Evolutionary conservation across 2,888 invertebrate genomes (phyloP).

Genomic region (Rapana venosa): DNA sequence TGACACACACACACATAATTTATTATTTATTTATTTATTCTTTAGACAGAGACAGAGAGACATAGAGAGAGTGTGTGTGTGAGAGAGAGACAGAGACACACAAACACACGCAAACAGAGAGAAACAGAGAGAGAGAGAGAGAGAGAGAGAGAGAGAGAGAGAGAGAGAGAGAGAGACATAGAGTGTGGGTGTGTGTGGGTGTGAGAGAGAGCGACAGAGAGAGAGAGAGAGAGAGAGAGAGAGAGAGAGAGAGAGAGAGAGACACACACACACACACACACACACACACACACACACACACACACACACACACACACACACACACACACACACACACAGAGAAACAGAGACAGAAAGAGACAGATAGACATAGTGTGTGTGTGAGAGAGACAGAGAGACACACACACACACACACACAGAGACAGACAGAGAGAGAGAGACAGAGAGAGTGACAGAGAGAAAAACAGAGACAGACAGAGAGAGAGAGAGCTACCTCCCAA

Average conservation of each 20-base stretch:
- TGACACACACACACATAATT: neutral
- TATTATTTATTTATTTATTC: too few species aligned
- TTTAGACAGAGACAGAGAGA: neutral
- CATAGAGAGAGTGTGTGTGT: neutral
- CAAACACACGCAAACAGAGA: neutral
- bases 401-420: neutral
- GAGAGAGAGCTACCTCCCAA: neutral
- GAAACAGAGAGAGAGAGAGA: neutral
- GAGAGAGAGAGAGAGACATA: neutral
- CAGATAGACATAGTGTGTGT: neutral
- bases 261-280: neutral
- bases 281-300: neutral
- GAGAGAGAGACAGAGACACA: neutral
- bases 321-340: neutral
- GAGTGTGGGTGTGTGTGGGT: neutral
- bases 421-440: neutral
- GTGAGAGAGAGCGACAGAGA: slow-evolving; percentile 42
- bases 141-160: neutral
- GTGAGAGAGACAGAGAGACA: neutral
- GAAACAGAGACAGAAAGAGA: neutral
- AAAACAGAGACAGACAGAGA: neutral
- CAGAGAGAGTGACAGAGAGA: neutral
- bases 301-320: neutral
- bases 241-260: neutral
- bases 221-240: slow-evolving; percentile 31